phyloP scores from a whole-genome alignment of 1,140 invertebrate genomes.

The Diuraphis noxia region DNA sequence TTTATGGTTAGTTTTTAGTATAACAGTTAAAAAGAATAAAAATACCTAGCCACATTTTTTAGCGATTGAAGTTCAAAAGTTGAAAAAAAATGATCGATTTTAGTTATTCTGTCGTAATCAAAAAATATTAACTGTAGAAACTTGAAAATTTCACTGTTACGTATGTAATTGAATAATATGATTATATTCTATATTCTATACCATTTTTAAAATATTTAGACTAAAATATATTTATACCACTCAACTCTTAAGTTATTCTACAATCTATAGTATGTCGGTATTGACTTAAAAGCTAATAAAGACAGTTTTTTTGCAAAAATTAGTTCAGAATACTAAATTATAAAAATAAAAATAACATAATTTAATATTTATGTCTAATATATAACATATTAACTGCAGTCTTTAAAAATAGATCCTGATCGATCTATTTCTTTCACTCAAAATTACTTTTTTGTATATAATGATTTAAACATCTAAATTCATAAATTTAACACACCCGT shows the following conservation, averaged over 20 bases:
- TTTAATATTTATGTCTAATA: no score
- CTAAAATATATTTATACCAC: background rate
- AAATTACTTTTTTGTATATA: background rate
- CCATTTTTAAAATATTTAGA: background rate
- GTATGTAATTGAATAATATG: no score
- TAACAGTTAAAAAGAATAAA: background rate
- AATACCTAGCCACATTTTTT: background rate
- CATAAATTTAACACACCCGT: background rate
- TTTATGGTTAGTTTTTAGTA: background rate
- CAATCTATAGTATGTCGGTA: background rate
- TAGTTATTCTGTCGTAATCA: no score
- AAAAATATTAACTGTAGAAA: no score
- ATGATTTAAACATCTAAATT: background rate
- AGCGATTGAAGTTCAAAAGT: background rate
- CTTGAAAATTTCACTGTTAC: background rate
- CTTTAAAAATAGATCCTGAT: background rate
- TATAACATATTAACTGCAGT: background rate
- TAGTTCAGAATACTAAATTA: background rate
- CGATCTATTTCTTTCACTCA: no score
- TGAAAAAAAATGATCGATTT: no score
- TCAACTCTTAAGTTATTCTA: background rate
- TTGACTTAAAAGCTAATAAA: background rate
- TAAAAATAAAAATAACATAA: background rate
- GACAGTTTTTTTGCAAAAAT: background rate
- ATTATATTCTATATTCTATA: background rate